Evolutionary conservation across 2,113 vertebrate species (phyloP), one percentile per base, ranked within the genome.

Genomic region (Otocyon megalotis): DNA sequence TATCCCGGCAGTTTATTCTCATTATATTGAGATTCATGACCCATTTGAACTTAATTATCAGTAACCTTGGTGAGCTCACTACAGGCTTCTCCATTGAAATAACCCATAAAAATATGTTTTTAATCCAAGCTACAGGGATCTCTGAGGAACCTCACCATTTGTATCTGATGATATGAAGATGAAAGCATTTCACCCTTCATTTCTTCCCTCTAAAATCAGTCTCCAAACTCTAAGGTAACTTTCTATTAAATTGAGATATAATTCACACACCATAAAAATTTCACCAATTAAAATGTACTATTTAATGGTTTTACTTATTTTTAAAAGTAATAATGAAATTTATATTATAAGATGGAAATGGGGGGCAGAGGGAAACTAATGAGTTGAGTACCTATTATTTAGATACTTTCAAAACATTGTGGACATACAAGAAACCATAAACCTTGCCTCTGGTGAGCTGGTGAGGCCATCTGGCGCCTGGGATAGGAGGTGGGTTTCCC

Each of bases 241-340:
- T 90, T 94, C 72, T 76, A 85, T 15, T 48, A 63, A 76, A 74
- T 4, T 79, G 14, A 93, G 77, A 84, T 28, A n/a, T 77, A 89
- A 86, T 79, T 82, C 7, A 56, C 15, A 81, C 4, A 32, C 32
- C 82, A 79, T 76, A 60, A 95, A 86, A 81, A 69, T 17, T 17
- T 35, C 30, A 50, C 4, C 50, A 53, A 80, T 79, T 96, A 43
- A 97, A 50, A 11, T 35, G 2, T 81, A 48, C 8, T n/a, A 88
- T 76, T 83, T 15, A 71, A 24, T 81, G 35, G 30, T 71, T 58
- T 48, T 50, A 84, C 30, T 87, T 94, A 37, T 43, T 53, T 67
- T 71, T 37, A 35, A 63, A 87, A 60, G 37, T 11, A 28, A 94
- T 48, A 63, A 12, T 32, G 37, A 63, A 48, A 72, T 24, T 50